Base-by-base conservation (phyloP, 92 coral and sea anemone species). In the Zoanthus sansibaricus region DNA sequence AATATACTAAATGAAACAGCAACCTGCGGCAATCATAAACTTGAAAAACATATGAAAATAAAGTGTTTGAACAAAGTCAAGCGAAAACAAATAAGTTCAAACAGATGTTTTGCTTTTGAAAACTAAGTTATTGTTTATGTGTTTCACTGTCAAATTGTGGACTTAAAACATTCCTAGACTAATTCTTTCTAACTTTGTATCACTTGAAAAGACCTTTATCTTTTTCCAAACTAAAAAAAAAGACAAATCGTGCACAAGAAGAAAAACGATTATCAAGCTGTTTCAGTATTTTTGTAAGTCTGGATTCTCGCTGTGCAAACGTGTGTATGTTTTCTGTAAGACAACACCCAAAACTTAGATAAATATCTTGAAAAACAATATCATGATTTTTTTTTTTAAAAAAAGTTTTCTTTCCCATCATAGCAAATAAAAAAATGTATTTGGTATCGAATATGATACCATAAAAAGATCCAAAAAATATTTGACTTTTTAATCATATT, bases 1-100 rank as follows among this genome's bases (percentile, higher is more conserved):
- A n/a, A 13, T 46, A 15, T 66, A 61, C 25, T 80, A 80, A 80
- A 80, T 80, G 66, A 80, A 45, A 74, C 75, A 67, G 20, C 15
- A 17, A 3, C 32, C 42, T 20, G 25, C 46, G 15, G 37, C 56
- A 66, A 18, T 80, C 59, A 78, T 58, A 78, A 67, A 58, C 32
- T 56, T 12, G 75, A 66, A 46, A 6, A 25, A 77, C 6, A 31
- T 20, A 80, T 18, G 9, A 49, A 76, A 76, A 9, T 8, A 69
- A 69, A 3, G 1, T 47, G 6, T 69, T 69, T 3, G 3, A 44
- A 31, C 17, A 9, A 31, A 69, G 20, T 30, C 74, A 5, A 69
- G 46, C 5, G 17, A 69, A 30, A 69, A 69, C 74, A 30, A 69
- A n/a, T n/a, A n/a, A 69, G 33, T 69, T 31, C 14, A 69, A 69